Evolutionary conservation across 2,797 vertebrate species (phyloP), one percentile per base, ranked within the genome.

Genomic region (Poeciliopsis paucimaculata): DNA sequence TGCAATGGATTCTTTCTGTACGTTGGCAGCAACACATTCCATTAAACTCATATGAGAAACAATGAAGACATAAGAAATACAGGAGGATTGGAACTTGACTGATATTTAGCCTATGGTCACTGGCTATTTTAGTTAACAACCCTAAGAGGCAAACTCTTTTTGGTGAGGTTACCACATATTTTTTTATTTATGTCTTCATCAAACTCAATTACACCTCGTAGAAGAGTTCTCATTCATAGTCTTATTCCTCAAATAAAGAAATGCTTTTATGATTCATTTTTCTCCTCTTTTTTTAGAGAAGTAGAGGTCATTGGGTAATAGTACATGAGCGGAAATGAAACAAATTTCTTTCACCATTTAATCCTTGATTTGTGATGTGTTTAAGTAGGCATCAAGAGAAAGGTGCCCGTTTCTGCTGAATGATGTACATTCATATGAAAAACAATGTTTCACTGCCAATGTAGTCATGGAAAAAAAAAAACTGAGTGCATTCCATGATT

Each of bases 241-340:
- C 82, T 55, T 68, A 72, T 75, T 79, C 73, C 78, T 86, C 26
- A 55, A 77, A 75, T 86, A 87, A 88, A 88, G 87, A 89, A 72
- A 78, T 76, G 80, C 82, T 82, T 86, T 86, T 78, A 84, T 57
- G 78, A 84, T 93, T 93, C 84, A 90, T 93, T 95, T 94, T 94
- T 93, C 89, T 91, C 82, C 85, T 83, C 88, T 85, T 75, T 74
- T 77, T 23, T 51, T 49, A 2, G n/a, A 53, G 79, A 87, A 80
- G 80, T 82, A 72, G 80, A 60, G 31, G 84, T 71, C 45, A 23
- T 79, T 89, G 89, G 91, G 83, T 84, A 83, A 90, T 62, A 73
- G 75, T 64, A 70, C 49, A 16, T 60, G 47, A 87, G 26, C 80
- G 89, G 92, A 95, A 94, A 95, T 94, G 85, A 94, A 95, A 95